Percentiles rank a stretch among this genome's conserved stretches.
phyloP scores from a whole-genome alignment of 2,797 vertebrate species.

The Heteromormyrus szaboi region DNA sequence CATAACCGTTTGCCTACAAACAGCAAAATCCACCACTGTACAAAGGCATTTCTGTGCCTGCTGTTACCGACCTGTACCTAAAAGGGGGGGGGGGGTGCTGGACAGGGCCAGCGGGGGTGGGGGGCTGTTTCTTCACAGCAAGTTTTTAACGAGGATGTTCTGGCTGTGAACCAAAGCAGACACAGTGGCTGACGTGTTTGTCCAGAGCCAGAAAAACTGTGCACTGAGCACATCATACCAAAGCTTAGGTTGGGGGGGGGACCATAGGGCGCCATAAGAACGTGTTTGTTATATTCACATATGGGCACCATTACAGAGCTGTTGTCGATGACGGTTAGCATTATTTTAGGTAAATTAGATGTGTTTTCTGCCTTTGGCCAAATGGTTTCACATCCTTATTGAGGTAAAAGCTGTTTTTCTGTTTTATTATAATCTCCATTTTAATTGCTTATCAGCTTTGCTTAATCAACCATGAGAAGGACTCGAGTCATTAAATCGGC shows the following conservation, averaged over 20 bases:
- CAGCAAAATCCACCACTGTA: constrained; percentile 20
- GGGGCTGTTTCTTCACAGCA: constrained; percentile 4
- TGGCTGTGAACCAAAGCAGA: constrained; percentile 23
- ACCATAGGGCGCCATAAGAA: background rate
- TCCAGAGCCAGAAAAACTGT: constrained; percentile 11
- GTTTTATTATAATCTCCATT: background rate
- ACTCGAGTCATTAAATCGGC: background rate
- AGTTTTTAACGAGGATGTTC: constrained; percentile 23
- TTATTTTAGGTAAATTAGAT: background rate
- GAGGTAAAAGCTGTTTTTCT: background rate
- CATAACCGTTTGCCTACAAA: background rate
- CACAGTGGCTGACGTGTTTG: background rate
- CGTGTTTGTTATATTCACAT: constrained; percentile 10
- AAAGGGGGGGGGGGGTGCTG: constrained; percentile 18
- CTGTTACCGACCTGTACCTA: constrained; percentile 32
- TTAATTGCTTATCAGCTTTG: background rate
- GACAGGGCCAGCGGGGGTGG: constrained; percentile 21
- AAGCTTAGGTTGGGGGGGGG: background rate
- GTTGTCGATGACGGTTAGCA: background rate
- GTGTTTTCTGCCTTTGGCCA: background rate
- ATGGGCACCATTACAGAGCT: background rate
- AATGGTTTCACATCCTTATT: background rate
- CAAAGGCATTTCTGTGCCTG: constrained; percentile 37
- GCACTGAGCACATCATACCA: background rate
- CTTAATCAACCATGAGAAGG: background rate